Evolutionary conservation across 2,113 vertebrate species (phyloP).

Genomic region (Embiotoca jacksoni): DNA sequence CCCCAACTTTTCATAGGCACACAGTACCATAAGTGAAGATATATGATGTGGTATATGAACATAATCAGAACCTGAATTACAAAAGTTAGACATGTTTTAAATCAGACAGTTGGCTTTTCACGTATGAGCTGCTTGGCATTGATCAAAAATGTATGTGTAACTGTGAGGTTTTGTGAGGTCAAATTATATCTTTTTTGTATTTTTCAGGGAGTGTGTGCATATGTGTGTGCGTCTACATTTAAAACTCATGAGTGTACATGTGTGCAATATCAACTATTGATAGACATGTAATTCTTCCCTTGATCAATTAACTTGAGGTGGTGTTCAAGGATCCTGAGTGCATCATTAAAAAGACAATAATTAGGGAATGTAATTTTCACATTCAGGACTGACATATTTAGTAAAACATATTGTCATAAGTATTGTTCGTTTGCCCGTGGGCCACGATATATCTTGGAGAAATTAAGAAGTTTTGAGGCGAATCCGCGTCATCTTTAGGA

Average conservation of each 20-base stretch:
- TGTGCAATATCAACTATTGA: slow-evolving; percentile 28
- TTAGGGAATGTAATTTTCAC: slow-evolving; percentile 14
- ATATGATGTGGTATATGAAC: no score
- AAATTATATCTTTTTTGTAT: slow-evolving; percentile 5
- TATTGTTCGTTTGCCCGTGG: no score
- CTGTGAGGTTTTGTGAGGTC: slow-evolving; percentile 1
- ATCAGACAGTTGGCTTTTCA: no score
- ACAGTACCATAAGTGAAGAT: no score
- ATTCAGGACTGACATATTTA: no score
- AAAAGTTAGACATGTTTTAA: no score
- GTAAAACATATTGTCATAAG: no score
- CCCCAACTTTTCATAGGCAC: no score
- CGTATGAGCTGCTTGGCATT: neutral
- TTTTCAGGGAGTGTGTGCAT: slow-evolving; percentile 2
- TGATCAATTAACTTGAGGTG: slow-evolving; percentile 14
- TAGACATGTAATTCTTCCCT: neutral
- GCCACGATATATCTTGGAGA: no score
- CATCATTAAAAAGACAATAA: slow-evolving; percentile 34
- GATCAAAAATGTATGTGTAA: neutral
- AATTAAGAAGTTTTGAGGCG: no score
- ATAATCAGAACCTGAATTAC: no score
- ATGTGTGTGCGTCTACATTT: slow-evolving; percentile 1
- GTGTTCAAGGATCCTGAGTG: slow-evolving; percentile 13
- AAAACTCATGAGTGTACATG: neutral
- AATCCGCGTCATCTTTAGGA: no score